phyloP scores from a whole-genome alignment of 2,113 vertebrate species.

The Amazona vittata region DNA sequence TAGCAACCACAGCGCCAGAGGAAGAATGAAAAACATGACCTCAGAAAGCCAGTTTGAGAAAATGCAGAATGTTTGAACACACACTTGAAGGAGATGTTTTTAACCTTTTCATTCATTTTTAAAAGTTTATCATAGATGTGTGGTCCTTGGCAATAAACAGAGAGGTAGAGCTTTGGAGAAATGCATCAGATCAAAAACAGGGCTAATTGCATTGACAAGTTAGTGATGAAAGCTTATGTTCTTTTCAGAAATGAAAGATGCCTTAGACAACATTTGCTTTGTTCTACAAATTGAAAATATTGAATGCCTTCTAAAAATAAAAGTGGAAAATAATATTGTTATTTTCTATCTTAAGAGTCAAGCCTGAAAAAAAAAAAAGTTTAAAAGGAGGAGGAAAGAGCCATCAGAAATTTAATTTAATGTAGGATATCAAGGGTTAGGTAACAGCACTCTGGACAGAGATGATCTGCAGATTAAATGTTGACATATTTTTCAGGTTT shows the following conservation, averaged over 20 bases:
- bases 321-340: neutral
- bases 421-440: neutral
- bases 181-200: neutral
- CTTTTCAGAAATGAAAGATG: constrained; percentile 9
- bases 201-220: constrained; percentile 16
- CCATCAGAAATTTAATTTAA: neutral
- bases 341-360: neutral
- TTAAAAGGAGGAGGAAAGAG: neutral
- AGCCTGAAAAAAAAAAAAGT: neutral
- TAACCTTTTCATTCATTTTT: constrained; percentile 53
- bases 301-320: neutral
- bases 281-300: constrained; percentile 16
- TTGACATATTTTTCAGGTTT: neutral
- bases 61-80: neutral
- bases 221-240: constrained; percentile 1
- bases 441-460: neutral
- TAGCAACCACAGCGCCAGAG: neutral
- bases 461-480: neutral
- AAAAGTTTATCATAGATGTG: neutral
- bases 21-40: neutral
- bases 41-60: neutral
- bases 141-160: neutral
- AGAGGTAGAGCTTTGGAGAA: neutral
- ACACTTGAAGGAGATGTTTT: neutral
- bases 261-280: neutral